Evolutionary conservation across 2,113 vertebrate species (phyloP), one percentile per base, ranked within the genome.

Genomic region (Anser brachyrhynchus): DNA sequence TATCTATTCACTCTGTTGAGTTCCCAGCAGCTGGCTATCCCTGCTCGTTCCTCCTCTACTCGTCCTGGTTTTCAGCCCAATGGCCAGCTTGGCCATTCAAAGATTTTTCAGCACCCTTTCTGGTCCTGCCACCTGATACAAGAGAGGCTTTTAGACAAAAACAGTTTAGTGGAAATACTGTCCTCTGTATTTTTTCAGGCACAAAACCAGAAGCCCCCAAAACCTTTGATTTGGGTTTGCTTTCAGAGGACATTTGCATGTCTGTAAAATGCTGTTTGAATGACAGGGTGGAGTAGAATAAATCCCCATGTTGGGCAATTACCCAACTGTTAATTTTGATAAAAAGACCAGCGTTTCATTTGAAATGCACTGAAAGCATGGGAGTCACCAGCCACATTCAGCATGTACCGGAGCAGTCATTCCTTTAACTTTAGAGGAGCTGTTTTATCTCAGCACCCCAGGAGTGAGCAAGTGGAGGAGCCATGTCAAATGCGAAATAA

Each of bases 401-500:
- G 44, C 6, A 0, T 26, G 2, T 0, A 2, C 58, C 0, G 1
- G 64, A 46, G 67, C 89, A 89, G 35, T 93, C 88, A 43, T 73
- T 94, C 71, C 90, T 86, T 51, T 88, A 46, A 55, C 91, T 89
- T 94, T 59, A 94, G 77, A 95, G 65, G 21, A 80, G 41, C 41
- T 18, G 5, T 94, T 97, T 95, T 65, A 96, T 96, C 94, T 71
- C 57, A 1, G 20, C 79, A 91, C 58, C 88, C 91, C 96, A 92
- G 96, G 87, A 81, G 90, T 2, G 0, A 87, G 87, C 3, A 1
- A 62, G 74, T 15, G 14, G 87, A 93, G 55, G 57, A 94, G 83
- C 79, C 83, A 76, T 67, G 95, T 95, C 91, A 95, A 92, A 95
- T 55, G 77, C 5, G 14, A 94, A 96, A 90, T 46, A 94, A 96